phyloP scores from a whole-genome alignment of 2,113 vertebrate genomes.

The Calypte anna region DNA sequence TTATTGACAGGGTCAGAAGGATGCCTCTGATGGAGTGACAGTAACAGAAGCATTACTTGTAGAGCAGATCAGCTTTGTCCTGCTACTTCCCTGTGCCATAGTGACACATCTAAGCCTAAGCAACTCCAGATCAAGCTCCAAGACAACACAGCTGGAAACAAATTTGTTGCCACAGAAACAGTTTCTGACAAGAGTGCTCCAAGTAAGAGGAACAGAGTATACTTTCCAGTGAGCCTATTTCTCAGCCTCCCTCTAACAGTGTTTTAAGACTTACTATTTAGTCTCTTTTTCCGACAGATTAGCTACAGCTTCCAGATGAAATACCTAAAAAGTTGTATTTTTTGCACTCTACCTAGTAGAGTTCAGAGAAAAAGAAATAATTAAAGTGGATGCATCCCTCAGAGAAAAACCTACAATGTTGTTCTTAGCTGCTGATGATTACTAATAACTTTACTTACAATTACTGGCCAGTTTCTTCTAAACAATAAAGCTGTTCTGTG shows the following conservation, averaged over 20 bases:
- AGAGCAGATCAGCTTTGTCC: not conserved
- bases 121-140: not conserved
- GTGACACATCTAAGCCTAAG: not conserved
- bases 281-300: not conserved
- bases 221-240: not conserved
- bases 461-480: slow-evolving; percentile 15
- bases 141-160: not conserved
- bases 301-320: not conserved
- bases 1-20: not conserved
- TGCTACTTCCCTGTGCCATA: not conserved
- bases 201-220: not conserved
- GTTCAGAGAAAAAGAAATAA: not conserved
- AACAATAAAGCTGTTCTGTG: slow-evolving; percentile 18
- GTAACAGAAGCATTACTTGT: not conserved
- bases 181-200: not conserved
- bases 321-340: not conserved
- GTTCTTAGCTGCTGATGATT: not conserved
- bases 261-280: not conserved
- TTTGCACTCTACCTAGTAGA: not conserved
- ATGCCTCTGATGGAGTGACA: not conserved
- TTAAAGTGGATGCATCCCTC: not conserved
- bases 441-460: slow-evolving; percentile 9
- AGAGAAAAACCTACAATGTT: not conserved
- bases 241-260: not conserved
- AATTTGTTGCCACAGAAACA: slow-evolving; percentile 1